Evolutionary conservation across 2,888 invertebrate species (phyloP), one percentile per base, ranked within the genome.

Genomic region (Pyralis farinalis): DNA sequence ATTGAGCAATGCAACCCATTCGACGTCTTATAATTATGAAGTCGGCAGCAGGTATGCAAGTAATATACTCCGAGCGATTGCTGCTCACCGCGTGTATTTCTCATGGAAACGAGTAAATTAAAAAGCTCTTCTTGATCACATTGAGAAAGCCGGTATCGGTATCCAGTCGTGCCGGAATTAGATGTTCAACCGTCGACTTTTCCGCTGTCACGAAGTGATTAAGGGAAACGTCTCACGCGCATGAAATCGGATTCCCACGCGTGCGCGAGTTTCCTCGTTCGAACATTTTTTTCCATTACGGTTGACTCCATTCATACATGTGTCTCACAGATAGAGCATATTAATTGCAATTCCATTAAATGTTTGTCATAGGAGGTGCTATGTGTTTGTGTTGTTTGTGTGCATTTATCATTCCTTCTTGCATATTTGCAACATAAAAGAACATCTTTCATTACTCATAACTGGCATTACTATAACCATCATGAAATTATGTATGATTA

Each of bases 171-270:
- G 58, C 58, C 67, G 64, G 70, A 67, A 65, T 67, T 53, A 51
- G 53, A 61, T 55, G 47, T 42, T 44, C 49, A 61, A 53, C 58
- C 53, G 56, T 62, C 70, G 55, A 58, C 71, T 74, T 73, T 82
- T 76, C 80, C 74, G 53, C 42, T 48, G 61, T 55, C 55, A 58
- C 57, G 58, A 53, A 49, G 57, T 61, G 58, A 71, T 73, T 67
- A 67, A 68, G 66, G 75, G 78, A 83, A 84, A 75, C 73, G 65
- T 77, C 77, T 75, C 79, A 75, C 71, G 76, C 71, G 66, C 70
- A 77, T 71, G 63, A 72, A 71, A 75, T 75, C 71, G 63, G 56
- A 74, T 85, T 86, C 87, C 85, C 86, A 87, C 86, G 86, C 69
- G 62, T 70, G 63, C 66, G 60, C 49, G 38, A 55, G 61, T 76